A percentile compares a stretch with the other conserved stretches of the same genome.
Evolutionary conservation across 2,888 invertebrate genomes (phyloP).

Genomic region (Tridacna crocea): DNA sequence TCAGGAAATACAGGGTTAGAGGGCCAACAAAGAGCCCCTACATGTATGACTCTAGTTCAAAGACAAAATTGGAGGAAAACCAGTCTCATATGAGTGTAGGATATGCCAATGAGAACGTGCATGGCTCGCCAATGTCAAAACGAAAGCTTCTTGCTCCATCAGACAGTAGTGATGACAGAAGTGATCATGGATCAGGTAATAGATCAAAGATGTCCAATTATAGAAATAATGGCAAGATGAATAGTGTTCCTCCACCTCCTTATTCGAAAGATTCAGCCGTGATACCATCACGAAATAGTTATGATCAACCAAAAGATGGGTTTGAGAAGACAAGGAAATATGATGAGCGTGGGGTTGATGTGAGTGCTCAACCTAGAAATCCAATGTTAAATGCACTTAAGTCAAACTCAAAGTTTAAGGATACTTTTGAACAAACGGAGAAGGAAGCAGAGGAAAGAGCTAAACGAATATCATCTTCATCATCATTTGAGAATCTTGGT

Average conservation of each 20-base stretch:
- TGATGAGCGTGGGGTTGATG: conserved; percentile 38
- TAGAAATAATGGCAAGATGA: conserved; percentile 4
- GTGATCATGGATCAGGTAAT: background rate
- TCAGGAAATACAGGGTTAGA: conserved; percentile 54
- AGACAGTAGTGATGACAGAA: conserved; percentile 49
- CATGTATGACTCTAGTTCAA: conserved; percentile 39
- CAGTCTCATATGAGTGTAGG: conserved; percentile 46
- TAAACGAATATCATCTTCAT: conserved; percentile 70
- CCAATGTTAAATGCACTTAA: conserved; percentile 71
- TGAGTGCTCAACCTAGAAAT: conserved; percentile 56
- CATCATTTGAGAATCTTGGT: conserved; percentile 57
- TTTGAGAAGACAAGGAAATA: background rate
- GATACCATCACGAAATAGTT: conserved; percentile 6
- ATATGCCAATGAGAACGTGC: conserved; percentile 52
- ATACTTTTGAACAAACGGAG: conserved; percentile 70
- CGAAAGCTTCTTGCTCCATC: conserved; percentile 59
- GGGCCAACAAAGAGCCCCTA: conserved; percentile 46
- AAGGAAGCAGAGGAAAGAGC: conserved; percentile 73
- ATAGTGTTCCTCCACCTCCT: conserved; percentile 19
- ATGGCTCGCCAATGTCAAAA: conserved; percentile 55
- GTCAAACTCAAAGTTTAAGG: conserved; percentile 70
- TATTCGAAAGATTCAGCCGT: background rate
- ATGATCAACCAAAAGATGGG: conserved; percentile 16
- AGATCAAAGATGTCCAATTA: conserved; percentile 13
- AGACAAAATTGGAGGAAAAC: conserved; percentile 41